Percentiles rank a stretch among this genome's conserved stretches.
These are phyloP conservation scores for Acanthosepion lycidas DNA, from an alignment of 2,888 invertebrate genomes.

Conservation along the genomic window DNA sequence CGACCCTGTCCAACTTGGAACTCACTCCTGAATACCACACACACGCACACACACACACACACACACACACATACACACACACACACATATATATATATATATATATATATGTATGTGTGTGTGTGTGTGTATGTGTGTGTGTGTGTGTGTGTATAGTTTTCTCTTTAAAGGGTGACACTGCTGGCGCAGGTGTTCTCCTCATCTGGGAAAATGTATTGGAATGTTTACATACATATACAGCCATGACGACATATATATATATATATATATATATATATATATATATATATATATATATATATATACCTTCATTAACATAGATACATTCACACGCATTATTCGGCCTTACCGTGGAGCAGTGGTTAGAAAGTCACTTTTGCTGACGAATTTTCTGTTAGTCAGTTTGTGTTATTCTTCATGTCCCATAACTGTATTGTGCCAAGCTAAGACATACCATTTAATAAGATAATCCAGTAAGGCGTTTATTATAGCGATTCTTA, in stretches of 20 bases:
- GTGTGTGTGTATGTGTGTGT: not conserved
- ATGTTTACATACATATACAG: not conserved
- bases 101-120: not conserved
- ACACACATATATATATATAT: not conserved
- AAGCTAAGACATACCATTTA: no score
- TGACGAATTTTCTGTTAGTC: no score
- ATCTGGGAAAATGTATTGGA: not conserved
- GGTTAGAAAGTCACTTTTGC: no score
- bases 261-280: not conserved
- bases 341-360: no score
- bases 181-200: not conserved
- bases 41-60: rapidly evolving
- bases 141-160: not conserved
- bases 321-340: no score
- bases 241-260: no score
- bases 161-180: not conserved
- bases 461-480: no score
- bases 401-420: no score
- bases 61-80: rapidly evolving
- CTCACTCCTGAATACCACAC: not conserved
- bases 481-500: no score
- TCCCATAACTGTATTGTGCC: no score
- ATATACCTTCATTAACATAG: no score
- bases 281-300: not conserved
- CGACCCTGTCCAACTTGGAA: not conserved